Conservation (phyloP, 2,888 invertebrate genomes). For the Drosophila fulvimacula region DNA sequence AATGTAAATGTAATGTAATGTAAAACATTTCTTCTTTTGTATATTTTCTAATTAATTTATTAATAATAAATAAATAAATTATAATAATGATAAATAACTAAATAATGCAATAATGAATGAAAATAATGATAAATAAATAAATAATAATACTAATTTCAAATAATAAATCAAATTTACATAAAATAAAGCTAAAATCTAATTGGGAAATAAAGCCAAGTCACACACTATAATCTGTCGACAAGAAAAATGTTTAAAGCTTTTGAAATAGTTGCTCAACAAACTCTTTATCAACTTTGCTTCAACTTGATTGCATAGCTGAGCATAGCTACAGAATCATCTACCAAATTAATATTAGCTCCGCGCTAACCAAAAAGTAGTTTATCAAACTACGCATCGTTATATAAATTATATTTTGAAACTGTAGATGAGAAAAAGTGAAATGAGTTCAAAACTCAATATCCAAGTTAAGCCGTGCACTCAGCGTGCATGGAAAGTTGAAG, state of each 20-base stretch:
- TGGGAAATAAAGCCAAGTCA: no score
- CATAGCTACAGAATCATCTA: neutral
- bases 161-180: no score
- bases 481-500: conserved; percentile 1
- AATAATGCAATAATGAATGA: no score
- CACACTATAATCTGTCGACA: neutral
- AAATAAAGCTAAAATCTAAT: no score
- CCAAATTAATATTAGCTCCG: neutral
- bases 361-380: neutral
- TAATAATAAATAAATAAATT: no score
- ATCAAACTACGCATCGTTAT: neutral
- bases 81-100: no score
- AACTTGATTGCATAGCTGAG: neutral
- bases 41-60: no score
- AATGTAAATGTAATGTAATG: no score
- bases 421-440: conserved; percentile 4
- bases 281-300: neutral
- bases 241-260: neutral
- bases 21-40: no score
- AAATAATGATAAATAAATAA: no score
- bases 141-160: no score
- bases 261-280: neutral
- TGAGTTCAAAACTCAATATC: conserved; percentile 13
- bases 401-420: conserved; percentile 10
- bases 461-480: conserved; percentile 14